Conservation (phyloP, 2,113 vertebrate genomes). For the Chamaetylas fuelleborni region DNA sequence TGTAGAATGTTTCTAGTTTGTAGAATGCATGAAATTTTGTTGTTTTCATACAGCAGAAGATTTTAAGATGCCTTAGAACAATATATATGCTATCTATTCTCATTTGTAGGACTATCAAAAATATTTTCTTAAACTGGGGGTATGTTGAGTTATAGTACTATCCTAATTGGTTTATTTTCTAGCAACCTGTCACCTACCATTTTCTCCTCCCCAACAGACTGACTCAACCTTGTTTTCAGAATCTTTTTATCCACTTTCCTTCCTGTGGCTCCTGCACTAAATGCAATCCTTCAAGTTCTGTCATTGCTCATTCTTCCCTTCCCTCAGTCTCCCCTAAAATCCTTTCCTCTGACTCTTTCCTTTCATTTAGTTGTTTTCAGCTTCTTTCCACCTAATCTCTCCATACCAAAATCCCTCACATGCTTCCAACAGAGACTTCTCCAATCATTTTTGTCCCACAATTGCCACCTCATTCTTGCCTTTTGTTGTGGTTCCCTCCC, state of each 20-base stretch:
- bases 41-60: background rate
- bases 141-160: background rate
- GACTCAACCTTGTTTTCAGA: background rate
- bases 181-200: background rate
- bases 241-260: background rate
- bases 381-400: background rate
- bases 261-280: background rate
- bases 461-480: background rate
- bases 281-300: background rate
- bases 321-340: background rate
- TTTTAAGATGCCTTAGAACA: background rate
- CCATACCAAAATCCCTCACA: background rate
- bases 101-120: background rate
- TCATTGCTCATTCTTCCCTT: background rate
- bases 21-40: background rate
- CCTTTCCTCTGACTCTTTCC: background rate
- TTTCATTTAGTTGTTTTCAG: background rate
- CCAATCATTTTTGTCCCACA: background rate
- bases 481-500: background rate
- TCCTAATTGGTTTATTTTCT: background rate
- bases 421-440: background rate
- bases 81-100: background rate
- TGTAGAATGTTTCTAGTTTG: background rate
- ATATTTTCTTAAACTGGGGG: background rate
- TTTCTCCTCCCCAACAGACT: background rate